These are phyloP conservation scores for Actinopyga echinites DNA, from an alignment of 53 echinoderm and acorn worm genomes.

Conservation along the genomic window DNA sequence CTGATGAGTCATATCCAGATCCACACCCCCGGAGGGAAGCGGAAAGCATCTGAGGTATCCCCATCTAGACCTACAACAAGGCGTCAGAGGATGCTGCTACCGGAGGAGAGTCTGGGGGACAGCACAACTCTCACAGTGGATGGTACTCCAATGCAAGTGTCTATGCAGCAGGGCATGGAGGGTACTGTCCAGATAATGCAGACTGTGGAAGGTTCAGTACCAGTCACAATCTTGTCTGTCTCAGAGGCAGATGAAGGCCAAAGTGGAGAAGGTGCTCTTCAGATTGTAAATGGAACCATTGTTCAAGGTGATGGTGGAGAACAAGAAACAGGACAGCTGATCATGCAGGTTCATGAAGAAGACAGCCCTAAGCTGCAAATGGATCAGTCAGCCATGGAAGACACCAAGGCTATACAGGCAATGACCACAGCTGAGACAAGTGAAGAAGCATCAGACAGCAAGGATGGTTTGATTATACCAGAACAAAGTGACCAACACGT, in stretches of 20 bases:
- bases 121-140: slow-evolving; percentile 61
- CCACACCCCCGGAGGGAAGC: slow-evolving; percentile 48
- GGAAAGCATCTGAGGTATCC: slow-evolving; percentile 66
- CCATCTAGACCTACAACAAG: slow-evolving; percentile 74
- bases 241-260: slow-evolving; percentile 70
- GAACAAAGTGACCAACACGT: slow-evolving; percentile 37
- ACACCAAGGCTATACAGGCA: slow-evolving; percentile 20
- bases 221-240: slow-evolving; percentile 87
- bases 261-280: slow-evolving; percentile 77
- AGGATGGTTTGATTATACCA: slow-evolving; percentile 29
- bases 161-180: slow-evolving; percentile 74
- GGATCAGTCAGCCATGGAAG: slow-evolving; percentile 14
- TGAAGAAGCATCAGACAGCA: slow-evolving; percentile 13
- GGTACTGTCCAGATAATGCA: slow-evolving; percentile 82
- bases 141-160: slow-evolving; percentile 52
- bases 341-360: slow-evolving; percentile 64
- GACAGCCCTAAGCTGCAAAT: slow-evolving; percentile 20
- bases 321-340: slow-evolving; percentile 60
- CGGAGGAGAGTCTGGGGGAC: slow-evolving; percentile 46
- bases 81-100: slow-evolving; percentile 78
- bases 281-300: slow-evolving; percentile 87
- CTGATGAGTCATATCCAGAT: slow-evolving; percentile 83
- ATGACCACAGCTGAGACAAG: slow-evolving; percentile 23
- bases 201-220: slow-evolving; percentile 71
- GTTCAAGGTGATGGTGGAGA: slow-evolving; percentile 63